Conservation (phyloP, 53 echinoderm and acorn worm genomes). For the Apostichopus leukothele region DNA sequence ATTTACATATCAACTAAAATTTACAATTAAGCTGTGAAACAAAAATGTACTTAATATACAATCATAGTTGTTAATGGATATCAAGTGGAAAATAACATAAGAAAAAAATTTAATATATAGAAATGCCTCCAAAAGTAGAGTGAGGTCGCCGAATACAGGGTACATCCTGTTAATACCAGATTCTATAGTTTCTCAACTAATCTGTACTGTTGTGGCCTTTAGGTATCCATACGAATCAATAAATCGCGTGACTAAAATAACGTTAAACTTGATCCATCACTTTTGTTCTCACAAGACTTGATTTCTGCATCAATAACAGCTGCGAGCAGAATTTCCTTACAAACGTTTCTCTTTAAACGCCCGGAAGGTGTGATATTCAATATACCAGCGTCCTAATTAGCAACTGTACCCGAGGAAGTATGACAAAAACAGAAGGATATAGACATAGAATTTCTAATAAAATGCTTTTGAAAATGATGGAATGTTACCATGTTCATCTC, state of each 20-base stretch:
- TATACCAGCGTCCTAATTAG: constrained; percentile 10
- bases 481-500: too few species aligned
- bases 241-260: neutral
- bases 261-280: neutral
- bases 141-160: too few species aligned
- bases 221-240: constrained; percentile 3
- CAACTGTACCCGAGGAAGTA: neutral
- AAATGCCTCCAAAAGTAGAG: too few species aligned
- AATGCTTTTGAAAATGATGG: too few species aligned
- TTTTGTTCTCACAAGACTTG: constrained; percentile 1
- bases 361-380: constrained; percentile 11
- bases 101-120: too few species aligned
- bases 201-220: neutral
- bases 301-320: neutral
- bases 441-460: too few species aligned
- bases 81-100: too few species aligned
- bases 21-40: too few species aligned
- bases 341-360: neutral
- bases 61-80: too few species aligned
- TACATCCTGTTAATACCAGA: neutral
- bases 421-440: too few species aligned
- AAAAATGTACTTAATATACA: too few species aligned
- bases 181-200: neutral
- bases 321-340: neutral
- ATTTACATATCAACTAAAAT: too few species aligned